Conservation (phyloP, 2,797 vertebrate species). For the Sarcophilus harrisii region DNA sequence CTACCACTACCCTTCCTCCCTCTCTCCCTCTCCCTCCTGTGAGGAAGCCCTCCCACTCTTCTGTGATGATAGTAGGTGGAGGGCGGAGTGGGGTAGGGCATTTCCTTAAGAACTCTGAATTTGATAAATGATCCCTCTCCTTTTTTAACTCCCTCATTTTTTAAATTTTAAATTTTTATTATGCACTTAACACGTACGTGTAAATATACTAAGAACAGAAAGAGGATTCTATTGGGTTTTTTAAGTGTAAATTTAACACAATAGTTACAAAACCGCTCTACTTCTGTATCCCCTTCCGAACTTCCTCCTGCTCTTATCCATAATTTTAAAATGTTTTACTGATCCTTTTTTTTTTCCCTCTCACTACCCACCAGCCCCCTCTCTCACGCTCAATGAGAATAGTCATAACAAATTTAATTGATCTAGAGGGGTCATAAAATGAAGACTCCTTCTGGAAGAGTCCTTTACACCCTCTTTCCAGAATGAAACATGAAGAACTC, state of each 20-base stretch:
- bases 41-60: not conserved
- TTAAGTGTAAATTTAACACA: not conserved
- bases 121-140: not conserved
- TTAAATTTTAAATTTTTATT: not conserved
- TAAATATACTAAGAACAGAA: not conserved
- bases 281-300: not conserved
- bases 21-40: too few species aligned
- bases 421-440: not conserved
- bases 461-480: not conserved
- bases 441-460: not conserved
- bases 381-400: not conserved
- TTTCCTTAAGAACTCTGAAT: not conserved
- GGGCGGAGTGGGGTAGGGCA: not conserved
- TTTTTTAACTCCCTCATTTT: not conserved
- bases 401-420: not conserved
- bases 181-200: not conserved
- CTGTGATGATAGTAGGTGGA: not conserved
- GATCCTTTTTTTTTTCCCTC: not conserved
- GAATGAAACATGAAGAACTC: not conserved
- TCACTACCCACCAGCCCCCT: not conserved
- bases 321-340: not conserved
- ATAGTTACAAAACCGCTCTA: not conserved
- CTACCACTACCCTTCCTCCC: too few species aligned
- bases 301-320: not conserved
- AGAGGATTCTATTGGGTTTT: not conserved